Percentiles rank a stretch among this genome's conserved stretches.
These are phyloP conservation scores for Dicrurus megarhynchus DNA, from an alignment of 2,113 vertebrate species.

Conservation along the genomic window DNA sequence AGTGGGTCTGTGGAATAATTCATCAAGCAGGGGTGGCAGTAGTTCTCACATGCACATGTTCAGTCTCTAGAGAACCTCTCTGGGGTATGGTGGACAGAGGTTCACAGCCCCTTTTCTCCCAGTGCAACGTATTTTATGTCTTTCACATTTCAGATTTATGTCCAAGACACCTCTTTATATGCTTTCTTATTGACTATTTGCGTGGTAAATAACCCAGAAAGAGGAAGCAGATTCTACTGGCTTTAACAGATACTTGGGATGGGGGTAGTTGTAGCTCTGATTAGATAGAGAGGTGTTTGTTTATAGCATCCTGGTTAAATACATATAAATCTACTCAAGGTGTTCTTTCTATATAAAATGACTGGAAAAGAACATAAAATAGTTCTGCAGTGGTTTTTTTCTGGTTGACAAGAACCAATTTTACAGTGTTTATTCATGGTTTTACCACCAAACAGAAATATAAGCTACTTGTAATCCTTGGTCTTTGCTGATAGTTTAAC, in stretches of 20 bases:
- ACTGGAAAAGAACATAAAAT: neutral
- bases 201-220: neutral
- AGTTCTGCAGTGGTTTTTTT: neutral
- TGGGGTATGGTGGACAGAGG: accelerated
- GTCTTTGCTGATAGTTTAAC: neutral
- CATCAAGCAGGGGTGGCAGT: neutral
- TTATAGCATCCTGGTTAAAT: neutral
- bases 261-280: neutral
- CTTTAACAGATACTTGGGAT: neutral
- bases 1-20: neutral
- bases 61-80: neutral
- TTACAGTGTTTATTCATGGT: neutral
- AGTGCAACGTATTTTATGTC: neutral
- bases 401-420: neutral
- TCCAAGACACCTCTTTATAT: neutral
- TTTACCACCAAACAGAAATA: neutral
- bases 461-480: neutral
- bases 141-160: neutral
- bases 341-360: neutral
- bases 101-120: neutral
- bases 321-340: neutral
- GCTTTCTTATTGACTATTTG: neutral
- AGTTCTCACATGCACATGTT: neutral
- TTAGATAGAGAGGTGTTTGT: neutral
- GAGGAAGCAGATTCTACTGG: neutral